These are phyloP conservation scores for Chlorodrepanis virens DNA, from an alignment of 2,113 vertebrate species.

Conservation along the genomic window DNA sequence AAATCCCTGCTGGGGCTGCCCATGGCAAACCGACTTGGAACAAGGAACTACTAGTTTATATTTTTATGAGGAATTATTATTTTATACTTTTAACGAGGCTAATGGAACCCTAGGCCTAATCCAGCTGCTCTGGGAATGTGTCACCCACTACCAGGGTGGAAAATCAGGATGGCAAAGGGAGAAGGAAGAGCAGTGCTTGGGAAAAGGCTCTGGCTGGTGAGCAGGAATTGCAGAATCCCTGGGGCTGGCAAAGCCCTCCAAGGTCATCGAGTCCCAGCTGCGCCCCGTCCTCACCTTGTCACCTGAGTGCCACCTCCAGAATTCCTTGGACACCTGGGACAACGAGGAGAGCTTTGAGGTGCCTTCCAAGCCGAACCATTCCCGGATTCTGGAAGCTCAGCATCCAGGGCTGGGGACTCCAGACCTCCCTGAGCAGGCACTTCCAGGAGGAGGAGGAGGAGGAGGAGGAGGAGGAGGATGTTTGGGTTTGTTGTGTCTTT, in stretches of 20 bases:
- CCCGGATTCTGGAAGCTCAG: background rate
- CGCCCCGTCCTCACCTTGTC: background rate
- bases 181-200: background rate
- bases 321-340: background rate
- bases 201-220: background rate
- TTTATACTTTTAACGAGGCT: background rate
- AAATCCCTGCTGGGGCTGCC: background rate
- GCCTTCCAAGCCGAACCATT: background rate
- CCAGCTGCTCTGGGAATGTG: too few relatives aligned
- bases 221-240: background rate
- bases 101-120: too few relatives aligned
- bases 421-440: fast-evolving
- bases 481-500: background rate
- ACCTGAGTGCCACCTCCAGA: background rate
- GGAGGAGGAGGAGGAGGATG: background rate
- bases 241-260: background rate
- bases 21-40: background rate
- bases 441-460: background rate
- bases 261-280: background rate
- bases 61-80: background rate
- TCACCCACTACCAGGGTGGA: background rate
- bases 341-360: background rate
- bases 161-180: background rate
- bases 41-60: background rate
- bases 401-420: background rate